phyloP scores from a whole-genome alignment of 35 echinoderm and acorn worm genomes.

The Hemicentrotus pulcherrimus region DNA sequence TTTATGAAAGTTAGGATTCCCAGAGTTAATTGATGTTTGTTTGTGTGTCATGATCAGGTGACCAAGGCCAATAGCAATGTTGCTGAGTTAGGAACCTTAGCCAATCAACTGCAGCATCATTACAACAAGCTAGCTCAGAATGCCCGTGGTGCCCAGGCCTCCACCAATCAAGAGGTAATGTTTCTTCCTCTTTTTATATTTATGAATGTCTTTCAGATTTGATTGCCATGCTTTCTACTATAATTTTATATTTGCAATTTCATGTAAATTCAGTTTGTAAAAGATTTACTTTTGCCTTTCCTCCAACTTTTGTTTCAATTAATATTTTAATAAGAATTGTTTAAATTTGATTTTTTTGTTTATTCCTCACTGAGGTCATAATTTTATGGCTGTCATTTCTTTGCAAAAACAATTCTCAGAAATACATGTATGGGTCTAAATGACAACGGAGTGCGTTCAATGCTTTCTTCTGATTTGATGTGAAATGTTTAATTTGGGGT shows the following conservation, averaged over 20 bases:
- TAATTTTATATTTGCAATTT: background rate
- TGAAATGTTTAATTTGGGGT: background rate
- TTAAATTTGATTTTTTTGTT: background rate
- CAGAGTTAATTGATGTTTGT: background rate
- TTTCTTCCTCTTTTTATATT: background rate
- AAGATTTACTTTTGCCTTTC: background rate
- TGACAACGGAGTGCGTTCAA: background rate
- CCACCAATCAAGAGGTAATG: conserved; percentile 85
- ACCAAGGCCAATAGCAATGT: conserved; percentile 95
- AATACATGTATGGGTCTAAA: background rate
- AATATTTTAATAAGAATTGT: background rate
- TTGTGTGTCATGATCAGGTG: conserved; percentile 51
- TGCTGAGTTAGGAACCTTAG: conserved; percentile 84
- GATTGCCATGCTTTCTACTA: background rate
- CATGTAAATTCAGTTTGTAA: background rate
- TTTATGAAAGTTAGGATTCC: too few relatives aligned
- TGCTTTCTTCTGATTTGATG: background rate
- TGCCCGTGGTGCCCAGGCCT: conserved; percentile 76
- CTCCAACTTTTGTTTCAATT: background rate
- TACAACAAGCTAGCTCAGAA: conserved; percentile 83
- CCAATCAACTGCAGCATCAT: conserved; percentile 86
- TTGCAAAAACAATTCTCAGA: background rate
- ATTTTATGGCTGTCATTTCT: background rate
- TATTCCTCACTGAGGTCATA: background rate
- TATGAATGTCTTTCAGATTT: background rate